Evolutionary conservation across 2,888 invertebrate genomes (phyloP).

Genomic region (Pristionchus fissidentatus): DNA sequence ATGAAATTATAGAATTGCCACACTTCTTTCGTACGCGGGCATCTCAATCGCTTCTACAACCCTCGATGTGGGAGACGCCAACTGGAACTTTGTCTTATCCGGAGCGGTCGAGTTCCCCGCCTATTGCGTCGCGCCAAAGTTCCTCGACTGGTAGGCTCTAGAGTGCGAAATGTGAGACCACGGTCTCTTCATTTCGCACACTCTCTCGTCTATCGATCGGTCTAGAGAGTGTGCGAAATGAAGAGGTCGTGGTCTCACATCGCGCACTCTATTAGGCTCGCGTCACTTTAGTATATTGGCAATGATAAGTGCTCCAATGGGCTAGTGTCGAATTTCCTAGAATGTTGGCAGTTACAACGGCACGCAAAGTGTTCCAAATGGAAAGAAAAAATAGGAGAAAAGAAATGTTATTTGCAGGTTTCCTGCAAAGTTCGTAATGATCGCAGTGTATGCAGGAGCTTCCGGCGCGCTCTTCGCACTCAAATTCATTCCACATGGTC

Average conservation of each 20-base stretch:
- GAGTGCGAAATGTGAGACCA: no score
- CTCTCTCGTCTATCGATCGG: no score
- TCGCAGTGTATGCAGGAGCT: not conserved
- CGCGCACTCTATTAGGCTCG: no score
- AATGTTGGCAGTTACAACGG: no score
- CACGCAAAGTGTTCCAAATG: no score
- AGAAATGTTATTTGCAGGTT: conserved; percentile 20
- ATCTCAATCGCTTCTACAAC: not conserved
- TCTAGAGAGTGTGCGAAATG: no score
- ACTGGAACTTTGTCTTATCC: conserved; percentile 43
- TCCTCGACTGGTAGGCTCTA: not conserved
- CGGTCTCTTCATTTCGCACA: no score
- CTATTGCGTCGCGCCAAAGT: conserved; percentile 26
- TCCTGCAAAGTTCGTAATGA: not conserved
- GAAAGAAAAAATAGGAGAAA: no score
- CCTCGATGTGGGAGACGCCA: conserved; percentile 17
- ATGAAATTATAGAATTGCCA: conserved; percentile 31
- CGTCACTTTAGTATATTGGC: no score
- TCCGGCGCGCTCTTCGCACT: conserved; percentile 8
- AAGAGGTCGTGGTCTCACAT: no score
- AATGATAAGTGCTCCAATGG: no score
- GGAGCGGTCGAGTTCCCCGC: conserved; percentile 45
- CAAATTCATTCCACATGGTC: conserved; percentile 20
- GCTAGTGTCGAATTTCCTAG: no score
- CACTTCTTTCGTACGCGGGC: conserved; percentile 19